These are phyloP conservation scores for Intellagama lesueurii DNA, from an alignment of 2,797 vertebrate genomes.

Conservation along the genomic window DNA sequence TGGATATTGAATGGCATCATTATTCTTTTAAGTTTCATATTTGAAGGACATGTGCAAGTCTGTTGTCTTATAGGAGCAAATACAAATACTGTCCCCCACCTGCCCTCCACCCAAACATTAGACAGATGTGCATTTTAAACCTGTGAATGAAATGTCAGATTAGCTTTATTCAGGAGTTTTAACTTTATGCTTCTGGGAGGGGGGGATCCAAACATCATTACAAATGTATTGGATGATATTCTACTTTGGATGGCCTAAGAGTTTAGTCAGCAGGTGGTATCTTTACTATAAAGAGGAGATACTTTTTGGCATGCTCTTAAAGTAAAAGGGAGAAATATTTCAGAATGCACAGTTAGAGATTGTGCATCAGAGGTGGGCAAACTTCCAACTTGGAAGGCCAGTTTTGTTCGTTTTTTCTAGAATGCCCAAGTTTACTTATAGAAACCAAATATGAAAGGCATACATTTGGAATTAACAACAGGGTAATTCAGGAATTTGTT, in stretches of 20 bases:
- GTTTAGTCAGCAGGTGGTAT: too few species aligned
- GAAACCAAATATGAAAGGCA: background rate
- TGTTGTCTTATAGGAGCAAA: background rate
- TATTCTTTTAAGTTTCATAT: background rate
- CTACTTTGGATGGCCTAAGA: background rate
- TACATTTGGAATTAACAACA: background rate
- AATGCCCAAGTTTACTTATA: background rate
- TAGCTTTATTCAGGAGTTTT: too few species aligned
- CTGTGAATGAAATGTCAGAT: background rate
- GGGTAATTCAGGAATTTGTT: background rate
- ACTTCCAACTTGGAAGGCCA: background rate
- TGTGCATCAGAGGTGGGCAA: background rate
- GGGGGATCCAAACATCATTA: background rate
- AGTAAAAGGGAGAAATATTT: constrained; percentile 13
- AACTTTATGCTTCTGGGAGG: background rate
- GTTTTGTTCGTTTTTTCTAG: background rate
- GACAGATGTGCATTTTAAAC: background rate
- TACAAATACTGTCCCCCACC: background rate
- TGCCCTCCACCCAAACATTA: background rate
- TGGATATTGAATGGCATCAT: background rate
- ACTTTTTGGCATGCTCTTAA: background rate
- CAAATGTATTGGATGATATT: background rate
- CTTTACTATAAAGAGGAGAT: background rate
- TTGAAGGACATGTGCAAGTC: background rate
- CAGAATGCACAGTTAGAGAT: background rate